Conservation (phyloP, 2,797 vertebrate genomes). For the Chelidonichthys spinosus region DNA sequence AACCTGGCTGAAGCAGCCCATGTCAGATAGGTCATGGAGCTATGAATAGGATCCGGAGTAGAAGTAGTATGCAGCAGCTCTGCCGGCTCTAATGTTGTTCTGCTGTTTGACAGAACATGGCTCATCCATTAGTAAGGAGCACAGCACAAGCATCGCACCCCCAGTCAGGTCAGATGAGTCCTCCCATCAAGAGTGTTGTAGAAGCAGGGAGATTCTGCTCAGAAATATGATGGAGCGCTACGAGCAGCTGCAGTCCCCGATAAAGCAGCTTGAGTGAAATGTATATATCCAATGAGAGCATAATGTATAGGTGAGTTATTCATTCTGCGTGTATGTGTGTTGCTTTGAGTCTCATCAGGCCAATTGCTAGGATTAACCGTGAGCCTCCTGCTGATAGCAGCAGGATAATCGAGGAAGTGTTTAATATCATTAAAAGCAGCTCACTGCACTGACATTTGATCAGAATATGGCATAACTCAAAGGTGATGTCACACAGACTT, state of each 20-base stretch:
- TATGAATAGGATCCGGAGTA: slow-evolving; percentile 70
- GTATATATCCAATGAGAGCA: slow-evolving; percentile 25
- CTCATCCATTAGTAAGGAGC: slow-evolving; percentile 71
- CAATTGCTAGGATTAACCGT: slow-evolving; percentile 45
- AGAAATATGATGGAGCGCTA: slow-evolving; percentile 37
- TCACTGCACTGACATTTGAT: neutral
- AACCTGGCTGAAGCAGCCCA: slow-evolving; percentile 52
- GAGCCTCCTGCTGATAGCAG: slow-evolving; percentile 43
- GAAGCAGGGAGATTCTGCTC: slow-evolving; percentile 37
- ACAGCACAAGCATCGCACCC: slow-evolving; percentile 14
- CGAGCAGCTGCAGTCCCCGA: slow-evolving; percentile 37
- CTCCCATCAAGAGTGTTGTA: slow-evolving; percentile 46
- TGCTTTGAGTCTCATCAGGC: slow-evolving; percentile 33
- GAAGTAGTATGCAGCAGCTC: slow-evolving; percentile 57
- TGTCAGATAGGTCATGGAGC: slow-evolving; percentile 75
- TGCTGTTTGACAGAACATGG: slow-evolving; percentile 53
- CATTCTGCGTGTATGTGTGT: slow-evolving; percentile 12
- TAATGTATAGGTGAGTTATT: slow-evolving; percentile 43
- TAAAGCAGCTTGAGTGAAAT: slow-evolving; percentile 46
- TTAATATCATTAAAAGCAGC: slow-evolving; percentile 62
- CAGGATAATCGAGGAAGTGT: slow-evolving; percentile 57
- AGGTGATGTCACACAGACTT: neutral
- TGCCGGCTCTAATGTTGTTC: slow-evolving; percentile 42
- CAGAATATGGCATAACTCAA: neutral
- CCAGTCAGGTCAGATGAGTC: slow-evolving; percentile 60